Base-by-base conservation (phyloP, 2,888 invertebrate genomes). In the Caenorhabditis auriculariae region DNA sequence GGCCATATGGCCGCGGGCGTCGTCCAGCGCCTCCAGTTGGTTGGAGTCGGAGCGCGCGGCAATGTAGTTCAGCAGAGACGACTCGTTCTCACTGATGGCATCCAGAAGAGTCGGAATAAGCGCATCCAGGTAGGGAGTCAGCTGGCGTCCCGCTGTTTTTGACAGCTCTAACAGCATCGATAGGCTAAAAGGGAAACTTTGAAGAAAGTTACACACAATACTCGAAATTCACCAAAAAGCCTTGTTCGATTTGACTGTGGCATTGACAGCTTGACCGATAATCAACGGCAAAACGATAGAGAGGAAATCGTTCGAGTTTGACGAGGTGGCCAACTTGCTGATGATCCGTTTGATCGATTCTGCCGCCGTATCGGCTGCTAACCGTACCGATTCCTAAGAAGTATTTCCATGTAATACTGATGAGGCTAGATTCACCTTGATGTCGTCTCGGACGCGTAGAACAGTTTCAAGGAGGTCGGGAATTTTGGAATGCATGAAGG, bases 401-500 rank as follows among this genome's bases (percentile, higher is more conserved):
- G n/a, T n/a, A n/a, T n/a, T n/a, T n/a, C n/a, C n/a, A n/a, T n/a
- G 7, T 17, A 1, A 1, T 9, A 41, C 41, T 41, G 19, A 1
- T n/a, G 9, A n/a, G 7, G 7, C 41, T 19, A 19, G 41, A n/a
- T 43, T 17, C 46, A 92, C 93, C 82, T 94, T 93, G 72, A 92
- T 90, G 82, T 94, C 94, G 82, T 94, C 94, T 89, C 92, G 90
- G 0, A 93, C 93, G 21, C 92, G 85, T 82, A 93, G 91, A 62
- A 93, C 83, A 78, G 89, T 89, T 29, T 86, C 85, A 91, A 93
- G 93, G 42, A 91, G 84, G 60, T 88, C 87, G 0, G 85, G 85
- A 37, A 87, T 81, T 61, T 80, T 75, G 24, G 82, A 81, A 24
- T 83, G 78, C 56, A 84, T 78, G 46, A 80, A 79, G 62, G 82